Evolutionary conservation across 1,140 invertebrate species (phyloP), one percentile per base, ranked within the genome.

Genomic region (Laupala kohalensis): DNA sequence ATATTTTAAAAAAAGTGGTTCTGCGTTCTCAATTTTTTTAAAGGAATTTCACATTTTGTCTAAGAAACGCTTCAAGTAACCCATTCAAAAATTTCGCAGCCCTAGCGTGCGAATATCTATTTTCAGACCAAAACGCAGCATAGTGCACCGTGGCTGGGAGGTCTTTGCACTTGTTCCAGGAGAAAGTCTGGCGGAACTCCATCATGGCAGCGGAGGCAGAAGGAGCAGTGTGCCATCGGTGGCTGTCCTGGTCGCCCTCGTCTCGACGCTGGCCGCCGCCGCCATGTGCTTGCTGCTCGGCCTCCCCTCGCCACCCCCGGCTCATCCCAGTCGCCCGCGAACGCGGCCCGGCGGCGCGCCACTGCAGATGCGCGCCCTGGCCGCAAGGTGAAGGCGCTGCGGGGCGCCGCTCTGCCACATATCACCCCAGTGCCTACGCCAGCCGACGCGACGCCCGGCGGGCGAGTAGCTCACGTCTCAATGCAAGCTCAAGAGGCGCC

Each of bases 101-200:
- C 6, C 19, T 12, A 9, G 37, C 19, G 37, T 62, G 37, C 19
- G 37, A 12, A 62, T 62, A 62, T 62, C 9, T 19, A 19, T 9
- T 12, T 62, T 62, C 19, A 62, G 9, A 9, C 37, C 37, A 26
- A 26, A 15, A 26, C 27, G 25, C 65, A 66, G n/a, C n/a, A n/a
- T n/a, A n/a, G 64, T 23, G 64, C 4, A 23, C 64, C 13, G n/a
- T 23, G 64, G n/a, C 13, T 0, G 12, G 64, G 25, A 29, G 67
- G 28, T 12, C 28, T 6, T n/a, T 9, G 15, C 29, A n/a, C 29
- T 29, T 81, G 78, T 83, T 82, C 75, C 80, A 86, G 84, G 84
- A 83, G 85, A 86, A 81, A 86, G 85, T 79, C 84, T 86, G 80
- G 85, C 85, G 53, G 85, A 86, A 77, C 76, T 86, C 73, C 85